A percentile compares a stretch with the other conserved stretches of the same genome.
These are phyloP conservation scores for Callipepla californica DNA, from an alignment of 2,113 vertebrate species.

Conservation along the genomic window DNA sequence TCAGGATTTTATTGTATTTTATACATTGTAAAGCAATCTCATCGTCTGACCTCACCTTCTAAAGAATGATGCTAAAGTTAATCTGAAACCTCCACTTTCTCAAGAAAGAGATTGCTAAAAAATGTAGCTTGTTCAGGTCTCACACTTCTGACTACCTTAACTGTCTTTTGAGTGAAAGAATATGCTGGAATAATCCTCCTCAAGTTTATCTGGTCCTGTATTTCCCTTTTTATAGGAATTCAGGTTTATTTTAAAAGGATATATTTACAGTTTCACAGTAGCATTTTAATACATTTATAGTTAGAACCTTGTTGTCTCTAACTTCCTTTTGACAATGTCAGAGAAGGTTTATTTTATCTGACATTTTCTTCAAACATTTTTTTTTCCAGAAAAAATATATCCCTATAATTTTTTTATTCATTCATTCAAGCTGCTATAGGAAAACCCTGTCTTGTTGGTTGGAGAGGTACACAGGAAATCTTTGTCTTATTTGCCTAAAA, in stretches of 20 bases:
- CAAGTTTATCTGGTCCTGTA: background rate
- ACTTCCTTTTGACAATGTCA: background rate
- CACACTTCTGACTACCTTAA: background rate
- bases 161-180: background rate
- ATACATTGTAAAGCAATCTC: background rate
- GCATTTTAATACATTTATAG: background rate
- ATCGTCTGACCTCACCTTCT: background rate
- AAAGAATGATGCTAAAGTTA: background rate
- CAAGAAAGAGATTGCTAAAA: background rate
- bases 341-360: constrained; percentile 19
- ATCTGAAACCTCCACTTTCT: background rate
- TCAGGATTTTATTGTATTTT: background rate
- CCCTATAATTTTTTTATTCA: background rate
- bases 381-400: background rate
- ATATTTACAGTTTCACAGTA: background rate
- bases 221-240: background rate
- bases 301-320: constrained; percentile 9
- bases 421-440: constrained; percentile 35
- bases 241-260: background rate
- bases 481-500: constrained; percentile 18
- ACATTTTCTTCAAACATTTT: constrained; percentile 36
- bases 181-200: background rate
- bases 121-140: background rate
- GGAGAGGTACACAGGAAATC: background rate
- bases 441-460: constrained; percentile 1